Evolutionary conservation across 2,888 invertebrate genomes (phyloP).

Genomic region (Tetramorium bicarinatum): DNA sequence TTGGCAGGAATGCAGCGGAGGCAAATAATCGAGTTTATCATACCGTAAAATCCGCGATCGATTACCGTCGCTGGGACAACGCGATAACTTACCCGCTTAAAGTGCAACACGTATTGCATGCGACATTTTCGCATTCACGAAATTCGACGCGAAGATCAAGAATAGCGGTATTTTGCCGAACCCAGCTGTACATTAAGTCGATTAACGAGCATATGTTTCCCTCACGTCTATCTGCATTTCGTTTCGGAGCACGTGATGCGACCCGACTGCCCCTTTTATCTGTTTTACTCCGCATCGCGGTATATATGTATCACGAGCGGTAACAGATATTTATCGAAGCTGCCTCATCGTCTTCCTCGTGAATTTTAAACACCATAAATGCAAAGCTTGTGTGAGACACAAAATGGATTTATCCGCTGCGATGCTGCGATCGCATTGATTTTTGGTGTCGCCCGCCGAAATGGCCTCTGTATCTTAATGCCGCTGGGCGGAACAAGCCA

Average conservation of each 20-base stretch:
- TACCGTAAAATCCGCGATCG: constrained; percentile 58
- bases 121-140: constrained; percentile 45
- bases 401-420: background rate
- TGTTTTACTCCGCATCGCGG: background rate
- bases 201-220: constrained; percentile 50
- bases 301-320: constrained; percentile 21
- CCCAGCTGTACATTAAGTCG: constrained; percentile 47
- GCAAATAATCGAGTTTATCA: constrained; percentile 52
- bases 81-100: constrained; percentile 50
- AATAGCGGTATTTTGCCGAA: background rate
- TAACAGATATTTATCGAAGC: constrained; percentile 29
- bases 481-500: too few relatives aligned
- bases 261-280: constrained; percentile 23
- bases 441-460: background rate
- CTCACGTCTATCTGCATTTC: constrained; percentile 50
- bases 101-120: constrained; percentile 30
- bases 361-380: constrained; percentile 38
- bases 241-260: constrained; percentile 51
- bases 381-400: background rate
- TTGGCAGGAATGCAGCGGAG: background rate
- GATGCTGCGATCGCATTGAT: background rate
- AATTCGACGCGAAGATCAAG: constrained; percentile 33
- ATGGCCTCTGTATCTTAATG: background rate
- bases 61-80: constrained; percentile 40
- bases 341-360: constrained; percentile 4